Conservation (phyloP, 2,113 vertebrate genomes). For the Menidia beryllina region DNA sequence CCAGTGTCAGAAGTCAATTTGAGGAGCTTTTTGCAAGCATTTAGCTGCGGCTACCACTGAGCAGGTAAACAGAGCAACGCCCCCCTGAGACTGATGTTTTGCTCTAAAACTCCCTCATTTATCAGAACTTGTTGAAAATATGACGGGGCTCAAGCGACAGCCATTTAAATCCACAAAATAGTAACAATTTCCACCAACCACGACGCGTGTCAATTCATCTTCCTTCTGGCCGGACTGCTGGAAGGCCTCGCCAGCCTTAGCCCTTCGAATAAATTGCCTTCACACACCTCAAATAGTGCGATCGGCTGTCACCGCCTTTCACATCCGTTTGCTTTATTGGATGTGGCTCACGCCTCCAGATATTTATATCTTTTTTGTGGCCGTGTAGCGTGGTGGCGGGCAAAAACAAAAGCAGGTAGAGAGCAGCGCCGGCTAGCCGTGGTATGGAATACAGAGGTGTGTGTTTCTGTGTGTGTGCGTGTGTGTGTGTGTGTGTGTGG, state of each 20-base stretch:
- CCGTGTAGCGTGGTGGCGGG: constrained; percentile 55
- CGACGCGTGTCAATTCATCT: constrained; percentile 57
- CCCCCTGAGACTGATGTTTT: not conserved
- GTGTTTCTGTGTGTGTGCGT: too few species aligned
- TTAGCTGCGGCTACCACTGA: not conserved
- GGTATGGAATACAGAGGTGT: constrained; percentile 74
- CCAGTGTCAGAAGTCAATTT: constrained; percentile 29
- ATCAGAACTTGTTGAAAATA: not conserved
- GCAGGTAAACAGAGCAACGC: not conserved
- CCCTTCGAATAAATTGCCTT: constrained; percentile 66
- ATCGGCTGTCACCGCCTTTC: constrained; percentile 74
- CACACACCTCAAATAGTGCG: constrained; percentile 68
- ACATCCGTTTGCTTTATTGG: constrained; percentile 76
- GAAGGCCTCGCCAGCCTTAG: constrained; percentile 65
- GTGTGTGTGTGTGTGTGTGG: too few species aligned
- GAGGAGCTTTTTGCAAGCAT: constrained; percentile 21
- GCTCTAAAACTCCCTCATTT: not conserved
- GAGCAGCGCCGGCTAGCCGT: constrained; percentile 66
- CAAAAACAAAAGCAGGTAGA: constrained; percentile 40
- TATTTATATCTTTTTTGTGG: constrained; percentile 79
- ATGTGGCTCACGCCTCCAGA: constrained; percentile 70
- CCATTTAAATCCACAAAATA: constrained; percentile 12
- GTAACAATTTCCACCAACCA: constrained; percentile 6
- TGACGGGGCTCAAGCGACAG: not conserved
- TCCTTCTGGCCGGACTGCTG: constrained; percentile 58